These are phyloP conservation scores for Drosophila kokeensis DNA, from an alignment of 2,888 invertebrate species.

Conservation along the genomic window DNA sequence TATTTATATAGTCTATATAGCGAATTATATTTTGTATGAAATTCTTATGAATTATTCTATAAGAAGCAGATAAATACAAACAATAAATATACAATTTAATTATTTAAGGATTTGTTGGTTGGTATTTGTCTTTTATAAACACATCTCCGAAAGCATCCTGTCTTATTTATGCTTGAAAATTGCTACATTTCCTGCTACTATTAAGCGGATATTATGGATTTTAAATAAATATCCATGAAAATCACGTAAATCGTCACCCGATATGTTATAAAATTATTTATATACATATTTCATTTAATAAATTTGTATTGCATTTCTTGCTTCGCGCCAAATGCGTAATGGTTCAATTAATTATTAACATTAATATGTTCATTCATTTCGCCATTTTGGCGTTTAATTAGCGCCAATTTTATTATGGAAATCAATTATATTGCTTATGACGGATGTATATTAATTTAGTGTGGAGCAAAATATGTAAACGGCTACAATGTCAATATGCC, in stretches of 20 bases:
- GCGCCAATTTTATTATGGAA: constrained; percentile 62
- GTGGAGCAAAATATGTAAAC: constrained; percentile 13
- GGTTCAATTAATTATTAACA: constrained; percentile 61
- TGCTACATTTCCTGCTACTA: not conserved
- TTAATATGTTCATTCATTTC: constrained; percentile 58
- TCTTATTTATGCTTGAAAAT: not conserved
- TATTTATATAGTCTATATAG: not conserved
- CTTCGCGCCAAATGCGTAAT: constrained; percentile 26
- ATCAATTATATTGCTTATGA: constrained; percentile 63
- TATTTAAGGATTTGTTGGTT: not conserved
- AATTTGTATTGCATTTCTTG: constrained; percentile 54
- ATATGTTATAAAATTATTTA: constrained; percentile 15
- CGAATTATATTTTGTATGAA: not conserved
- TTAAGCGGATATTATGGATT: not conserved
- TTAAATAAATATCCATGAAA: constrained; percentile 22
- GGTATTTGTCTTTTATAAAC: not conserved
- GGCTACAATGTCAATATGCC: constrained; percentile 67
- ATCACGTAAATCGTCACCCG: constrained; percentile 9
- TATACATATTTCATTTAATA: constrained; percentile 32
- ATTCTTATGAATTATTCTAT: not conserved
- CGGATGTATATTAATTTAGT: constrained; percentile 52
- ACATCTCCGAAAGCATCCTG: not conserved
- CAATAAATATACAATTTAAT: not conserved
- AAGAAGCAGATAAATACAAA: not conserved
- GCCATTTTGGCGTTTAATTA: constrained; percentile 61